Percentiles rank a stretch among this genome's conserved stretches.
These are phyloP conservation scores for Porites australiensis DNA, from an alignment of 64 coral and sea anemone species.

Conservation along the genomic window DNA sequence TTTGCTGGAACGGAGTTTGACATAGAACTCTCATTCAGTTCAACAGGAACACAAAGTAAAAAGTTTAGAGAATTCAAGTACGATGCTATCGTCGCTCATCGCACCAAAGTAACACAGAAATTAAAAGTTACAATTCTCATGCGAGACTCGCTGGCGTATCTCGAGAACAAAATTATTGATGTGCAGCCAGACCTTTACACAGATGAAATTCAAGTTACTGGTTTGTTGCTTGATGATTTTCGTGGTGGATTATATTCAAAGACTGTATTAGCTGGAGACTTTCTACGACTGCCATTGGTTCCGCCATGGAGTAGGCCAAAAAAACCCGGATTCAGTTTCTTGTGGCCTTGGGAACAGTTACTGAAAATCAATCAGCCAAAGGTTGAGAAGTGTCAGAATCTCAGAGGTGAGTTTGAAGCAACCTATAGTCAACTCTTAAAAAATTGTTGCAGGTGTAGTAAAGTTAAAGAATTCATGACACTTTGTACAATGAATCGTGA, in stretches of 20 bases:
- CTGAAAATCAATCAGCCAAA: slow-evolving; percentile 40
- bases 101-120: slow-evolving; percentile 47
- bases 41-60: slow-evolving; percentile 41
- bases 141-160: slow-evolving; percentile 78
- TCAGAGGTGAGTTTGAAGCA: slow-evolving; percentile 74
- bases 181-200: slow-evolving; percentile 81
- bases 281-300: slow-evolving; percentile 36
- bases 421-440: not conserved
- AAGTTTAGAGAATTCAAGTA: slow-evolving; percentile 72
- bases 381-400: slow-evolving; percentile 43
- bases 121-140: slow-evolving; percentile 51
- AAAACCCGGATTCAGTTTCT: slow-evolving; percentile 85
- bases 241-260: slow-evolving; percentile 32
- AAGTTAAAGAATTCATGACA: too few species aligned
- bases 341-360: slow-evolving; percentile 66
- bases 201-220: slow-evolving; percentile 61
- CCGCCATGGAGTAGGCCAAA: slow-evolving; percentile 72
- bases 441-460: too few species aligned
- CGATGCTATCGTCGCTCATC: slow-evolving; percentile 31
- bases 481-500: too few species aligned
- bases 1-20: slow-evolving; percentile 54
- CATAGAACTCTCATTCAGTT: slow-evolving; percentile 62
- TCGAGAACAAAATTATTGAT: slow-evolving; percentile 79
- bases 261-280: slow-evolving; percentile 66
- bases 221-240: slow-evolving; percentile 48